Conservation (phyloP, 2,888 invertebrate genomes). For the Frankliniella fusca region DNA sequence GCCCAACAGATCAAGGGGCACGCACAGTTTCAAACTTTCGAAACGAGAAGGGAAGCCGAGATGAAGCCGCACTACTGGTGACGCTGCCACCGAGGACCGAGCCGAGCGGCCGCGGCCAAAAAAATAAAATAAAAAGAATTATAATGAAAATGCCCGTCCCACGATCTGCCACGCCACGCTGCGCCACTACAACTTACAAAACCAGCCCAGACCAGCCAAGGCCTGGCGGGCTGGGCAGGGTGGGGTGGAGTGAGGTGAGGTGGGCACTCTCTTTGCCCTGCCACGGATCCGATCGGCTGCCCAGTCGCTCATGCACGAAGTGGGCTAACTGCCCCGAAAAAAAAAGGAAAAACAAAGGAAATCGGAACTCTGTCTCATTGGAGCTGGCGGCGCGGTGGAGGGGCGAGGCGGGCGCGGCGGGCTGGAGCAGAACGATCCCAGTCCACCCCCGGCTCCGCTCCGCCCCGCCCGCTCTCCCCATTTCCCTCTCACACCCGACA, state of each 20-base stretch:
- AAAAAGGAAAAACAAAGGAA: slow-evolving; percentile 1
- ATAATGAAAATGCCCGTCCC: background rate
- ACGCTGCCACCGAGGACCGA: background rate
- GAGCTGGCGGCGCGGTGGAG: background rate
- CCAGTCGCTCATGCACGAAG: slow-evolving; percentile 3
- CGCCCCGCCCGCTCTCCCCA: background rate
- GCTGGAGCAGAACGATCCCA: no score
- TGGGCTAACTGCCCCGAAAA: background rate
- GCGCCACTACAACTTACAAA: no score
- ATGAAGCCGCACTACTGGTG: background rate
- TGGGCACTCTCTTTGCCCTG: background rate
- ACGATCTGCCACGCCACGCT: no score
- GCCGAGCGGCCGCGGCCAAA: no score
- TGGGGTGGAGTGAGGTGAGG: background rate
- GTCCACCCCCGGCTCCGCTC: background rate
- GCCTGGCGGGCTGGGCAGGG: background rate
- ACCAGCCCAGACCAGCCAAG: no score
- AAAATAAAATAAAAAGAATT: background rate
- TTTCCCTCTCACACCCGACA: background rate
- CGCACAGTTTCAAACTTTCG: no score
- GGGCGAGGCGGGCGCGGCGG: no score
- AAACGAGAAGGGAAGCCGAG: no score
- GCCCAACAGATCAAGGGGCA: background rate
- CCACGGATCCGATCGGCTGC: background rate
- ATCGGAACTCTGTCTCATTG: slow-evolving; percentile 13